A percentile compares a stretch with the other conserved stretches of the same genome.
Conservation (phyloP, 2,888 invertebrate species). For the Machimus rusticus region DNA sequence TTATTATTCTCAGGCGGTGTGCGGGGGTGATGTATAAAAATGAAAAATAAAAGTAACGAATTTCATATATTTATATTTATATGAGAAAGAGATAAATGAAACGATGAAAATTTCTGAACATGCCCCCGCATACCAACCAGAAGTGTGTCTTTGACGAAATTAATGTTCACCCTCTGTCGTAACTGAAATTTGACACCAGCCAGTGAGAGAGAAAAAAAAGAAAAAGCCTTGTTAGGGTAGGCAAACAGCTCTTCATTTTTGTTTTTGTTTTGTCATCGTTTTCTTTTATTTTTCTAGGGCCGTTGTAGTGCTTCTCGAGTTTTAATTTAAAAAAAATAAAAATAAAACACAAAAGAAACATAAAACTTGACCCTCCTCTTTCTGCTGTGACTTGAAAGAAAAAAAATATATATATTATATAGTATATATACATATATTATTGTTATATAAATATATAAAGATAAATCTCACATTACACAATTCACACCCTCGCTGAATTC, state of each 20-base stretch:
- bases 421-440: no score
- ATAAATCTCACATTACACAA: not conserved
- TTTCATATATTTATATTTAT: no score
- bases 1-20: no score
- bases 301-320: constrained; percentile 1
- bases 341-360: not conserved
- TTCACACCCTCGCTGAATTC: not conserved
- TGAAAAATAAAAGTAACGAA: no score
- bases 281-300: not conserved
- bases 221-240: not conserved
- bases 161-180: not conserved
- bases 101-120: no score
- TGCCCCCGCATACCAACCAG: no score
- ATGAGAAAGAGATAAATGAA: no score
- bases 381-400: not conserved
- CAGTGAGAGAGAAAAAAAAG: no score
- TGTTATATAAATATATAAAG: no score
- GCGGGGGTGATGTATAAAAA: no score
- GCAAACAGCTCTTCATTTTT: not conserved
- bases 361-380: not conserved
- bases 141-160: no score
- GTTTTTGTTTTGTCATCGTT: not conserved
- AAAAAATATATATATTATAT: no score
- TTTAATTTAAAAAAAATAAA: constrained; percentile 10
- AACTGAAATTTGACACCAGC: constrained; percentile 15